Evolutionary conservation across 2,888 invertebrate species (phyloP).

Genomic region (Temnothorax ravouxi): DNA sequence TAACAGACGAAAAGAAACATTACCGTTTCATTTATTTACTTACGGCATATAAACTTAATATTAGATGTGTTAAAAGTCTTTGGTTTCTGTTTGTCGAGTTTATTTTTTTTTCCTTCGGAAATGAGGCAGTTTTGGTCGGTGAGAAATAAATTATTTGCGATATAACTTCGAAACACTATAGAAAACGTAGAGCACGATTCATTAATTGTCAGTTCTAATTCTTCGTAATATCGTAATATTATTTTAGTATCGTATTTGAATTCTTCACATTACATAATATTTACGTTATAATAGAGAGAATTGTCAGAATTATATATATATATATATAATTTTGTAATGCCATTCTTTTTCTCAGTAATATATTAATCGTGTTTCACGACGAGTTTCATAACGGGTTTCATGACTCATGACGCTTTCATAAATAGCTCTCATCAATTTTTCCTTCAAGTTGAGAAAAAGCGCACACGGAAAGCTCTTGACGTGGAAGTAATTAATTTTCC

Average conservation of each 20-base stretch:
- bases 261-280: background rate
- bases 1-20: too few species aligned
- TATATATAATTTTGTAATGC: background rate
- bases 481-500: constrained; percentile 70
- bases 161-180: background rate
- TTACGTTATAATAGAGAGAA: background rate
- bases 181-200: background rate
- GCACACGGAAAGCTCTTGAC: constrained; percentile 34
- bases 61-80: background rate
- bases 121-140: background rate
- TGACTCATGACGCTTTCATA: background rate
- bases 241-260: background rate
- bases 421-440: background rate
- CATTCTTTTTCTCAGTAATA: background rate
- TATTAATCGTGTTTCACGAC: background rate
- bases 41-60: background rate
- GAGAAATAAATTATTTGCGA: background rate
- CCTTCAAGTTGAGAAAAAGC: background rate
- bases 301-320: background rate
- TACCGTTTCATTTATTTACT: background rate
- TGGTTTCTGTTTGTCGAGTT: background rate
- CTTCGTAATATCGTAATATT: background rate
- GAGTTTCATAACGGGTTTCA: background rate
- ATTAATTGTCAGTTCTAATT: background rate
- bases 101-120: background rate